Base-by-base conservation (phyloP, 2,113 vertebrate genomes). In the Ceyx margarethae region DNA sequence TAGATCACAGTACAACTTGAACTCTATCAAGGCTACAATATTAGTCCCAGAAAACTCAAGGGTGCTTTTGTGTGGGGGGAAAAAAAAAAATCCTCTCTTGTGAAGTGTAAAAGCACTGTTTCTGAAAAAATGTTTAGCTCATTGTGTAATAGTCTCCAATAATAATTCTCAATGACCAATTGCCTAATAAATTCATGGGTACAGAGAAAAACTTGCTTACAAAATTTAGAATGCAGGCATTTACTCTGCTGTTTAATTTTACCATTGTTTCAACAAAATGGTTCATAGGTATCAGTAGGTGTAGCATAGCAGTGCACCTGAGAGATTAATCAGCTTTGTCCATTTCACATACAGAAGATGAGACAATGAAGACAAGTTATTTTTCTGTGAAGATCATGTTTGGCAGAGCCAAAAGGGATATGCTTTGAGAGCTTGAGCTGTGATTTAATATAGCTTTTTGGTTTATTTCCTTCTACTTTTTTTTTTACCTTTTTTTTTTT, bases 111-210 rank as follows among this genome's bases (percentile, higher is more conserved):
- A 35, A 40, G 45, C 31, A 72, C 64, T 57, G 29, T 53, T 82
- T 65, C 80, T 90, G 83, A 77, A 91, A 90, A 81, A 66, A 82
- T 91, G n/a, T 53, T 85, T 68, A 67, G 83, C 43, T 15, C 62
- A 10, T 75, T 76, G 35, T 15, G 43, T 8, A 91, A 16, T 31
- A 28, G 29, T 50, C 48, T 50, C 25, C 82, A 29, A 45, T 25
- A 67, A 6, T 66, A 28, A 28, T 68, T 71, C 29, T 73, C 18
- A 58, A 7, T 87, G 33, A 37, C 21, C 20, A 6, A 28, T 53
- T 78, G 50, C 40, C 19, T 58, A 9, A 19, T 68, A 56, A 91
- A 58, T 15, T 67, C 19, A 26, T 40, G 42, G n/a, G 43, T 60
- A 37, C 50, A 64, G 74, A 75, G 28, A 7, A 87, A 67, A 62